Percentiles rank a stretch among this genome's conserved stretches.
These are phyloP conservation scores for Phoebastria nigripes DNA, from an alignment of 2,797 vertebrate species.

Conservation along the genomic window DNA sequence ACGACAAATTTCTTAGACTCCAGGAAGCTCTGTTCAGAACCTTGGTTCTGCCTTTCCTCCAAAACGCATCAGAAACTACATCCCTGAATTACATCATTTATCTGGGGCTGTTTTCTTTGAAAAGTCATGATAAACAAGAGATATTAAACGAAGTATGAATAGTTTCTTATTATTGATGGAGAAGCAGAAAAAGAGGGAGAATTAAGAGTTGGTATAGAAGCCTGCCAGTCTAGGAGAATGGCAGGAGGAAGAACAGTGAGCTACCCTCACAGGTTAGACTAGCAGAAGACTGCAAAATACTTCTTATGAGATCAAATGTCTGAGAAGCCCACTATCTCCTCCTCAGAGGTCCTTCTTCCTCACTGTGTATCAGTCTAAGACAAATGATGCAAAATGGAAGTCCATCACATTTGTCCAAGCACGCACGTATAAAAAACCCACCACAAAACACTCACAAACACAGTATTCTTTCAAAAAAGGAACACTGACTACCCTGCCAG, in stretches of 20 bases:
- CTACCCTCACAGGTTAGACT: neutral
- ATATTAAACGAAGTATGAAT: neutral
- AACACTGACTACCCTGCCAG: neutral
- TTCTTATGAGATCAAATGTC: neutral
- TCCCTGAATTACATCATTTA: neutral
- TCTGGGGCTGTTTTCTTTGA: neutral
- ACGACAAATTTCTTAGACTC: neutral
- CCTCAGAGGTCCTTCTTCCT: neutral
- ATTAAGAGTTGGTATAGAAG: neutral
- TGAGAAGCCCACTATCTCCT: neutral
- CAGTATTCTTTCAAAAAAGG: neutral
- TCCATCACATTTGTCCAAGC: neutral
- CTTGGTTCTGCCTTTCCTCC: neutral
- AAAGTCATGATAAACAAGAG: neutral
- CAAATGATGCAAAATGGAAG: neutral
- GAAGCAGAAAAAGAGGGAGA: neutral
- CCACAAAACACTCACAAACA: fast-evolving
- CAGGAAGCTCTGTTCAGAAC: neutral
- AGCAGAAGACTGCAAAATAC: neutral
- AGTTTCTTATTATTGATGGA: neutral
- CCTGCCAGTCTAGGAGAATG: neutral
- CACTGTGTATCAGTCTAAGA: neutral
- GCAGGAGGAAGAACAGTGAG: neutral
- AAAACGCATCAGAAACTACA: neutral
- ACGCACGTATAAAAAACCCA: fast-evolving